Evolutionary conservation across 2,888 invertebrate species (phyloP).

Genomic region (Cabera pusaria): DNA sequence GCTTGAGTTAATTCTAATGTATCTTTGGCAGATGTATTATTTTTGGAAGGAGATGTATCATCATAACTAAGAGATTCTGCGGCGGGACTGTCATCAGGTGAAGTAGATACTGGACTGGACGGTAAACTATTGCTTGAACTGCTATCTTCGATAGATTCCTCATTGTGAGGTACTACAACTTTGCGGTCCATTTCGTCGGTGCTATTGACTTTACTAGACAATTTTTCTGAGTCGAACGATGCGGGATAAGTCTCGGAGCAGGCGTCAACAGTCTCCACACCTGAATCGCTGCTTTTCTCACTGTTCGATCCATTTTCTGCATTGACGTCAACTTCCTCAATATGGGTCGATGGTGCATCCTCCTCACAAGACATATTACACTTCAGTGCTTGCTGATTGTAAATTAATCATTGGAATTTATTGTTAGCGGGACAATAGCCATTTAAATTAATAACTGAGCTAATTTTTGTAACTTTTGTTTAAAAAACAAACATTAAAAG

Average conservation of each 20-base stretch:
- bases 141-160: constrained; percentile 2
- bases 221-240: constrained; percentile 46
- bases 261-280: constrained; percentile 49
- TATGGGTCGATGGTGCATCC: constrained; percentile 45
- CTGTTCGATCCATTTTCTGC: constrained; percentile 50
- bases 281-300: constrained; percentile 56
- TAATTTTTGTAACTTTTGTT: constrained; percentile 40
- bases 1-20: constrained; percentile 19
- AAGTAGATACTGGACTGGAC: constrained; percentile 40
- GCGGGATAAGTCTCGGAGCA: constrained; percentile 40
- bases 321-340: constrained; percentile 59
- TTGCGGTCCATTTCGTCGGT: constrained; percentile 20
- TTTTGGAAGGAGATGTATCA: constrained; percentile 28
- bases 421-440: constrained; percentile 41
- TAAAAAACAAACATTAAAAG: constrained; percentile 49
- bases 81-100: constrained; percentile 38
- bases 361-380: constrained; percentile 55
- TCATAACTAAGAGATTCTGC: constrained; percentile 34
- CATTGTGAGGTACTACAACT: constrained; percentile 2
- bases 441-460: too few relatives aligned
- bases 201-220: constrained; percentile 39
- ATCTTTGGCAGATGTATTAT: constrained; percentile 35
- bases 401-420: constrained; percentile 37
- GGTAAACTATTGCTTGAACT: constrained; percentile 31
- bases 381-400: constrained; percentile 33